These are phyloP conservation scores for Eulemur coronatus DNA, from an alignment of 2,797 vertebrate species.

Conservation along the genomic window DNA sequence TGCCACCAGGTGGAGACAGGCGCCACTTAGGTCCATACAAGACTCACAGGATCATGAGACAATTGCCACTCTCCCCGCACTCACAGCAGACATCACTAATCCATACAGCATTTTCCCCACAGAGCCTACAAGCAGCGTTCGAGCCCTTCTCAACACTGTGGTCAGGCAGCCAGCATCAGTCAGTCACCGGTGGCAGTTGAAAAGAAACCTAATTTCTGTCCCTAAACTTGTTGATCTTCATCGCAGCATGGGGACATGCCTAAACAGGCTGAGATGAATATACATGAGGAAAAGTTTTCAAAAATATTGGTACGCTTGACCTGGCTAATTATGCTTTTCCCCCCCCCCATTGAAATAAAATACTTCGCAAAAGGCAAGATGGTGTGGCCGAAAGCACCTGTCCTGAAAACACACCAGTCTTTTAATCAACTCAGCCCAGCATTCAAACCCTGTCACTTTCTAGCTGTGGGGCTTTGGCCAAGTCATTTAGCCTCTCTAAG, in stretches of 20 bases:
- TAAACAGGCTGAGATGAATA: not conserved
- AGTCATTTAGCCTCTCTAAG: not conserved
- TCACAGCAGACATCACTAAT: not conserved
- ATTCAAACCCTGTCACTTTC: not conserved
- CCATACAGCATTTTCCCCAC: not conserved
- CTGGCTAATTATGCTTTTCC: no score
- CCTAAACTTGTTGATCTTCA: not conserved
- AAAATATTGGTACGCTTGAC: not conserved
- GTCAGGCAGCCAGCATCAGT: not conserved
- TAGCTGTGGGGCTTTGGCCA: not conserved
- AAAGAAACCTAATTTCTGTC: not conserved
- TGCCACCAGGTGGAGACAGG: not conserved
- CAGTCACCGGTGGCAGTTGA: not conserved
- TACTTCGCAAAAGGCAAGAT: no score
- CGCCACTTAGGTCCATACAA: accelerated
- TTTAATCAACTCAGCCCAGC: not conserved
- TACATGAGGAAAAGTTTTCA: not conserved
- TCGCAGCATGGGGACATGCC: no score
- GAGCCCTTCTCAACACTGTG: not conserved
- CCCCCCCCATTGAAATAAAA: not conserved
- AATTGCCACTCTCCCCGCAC: not conserved
- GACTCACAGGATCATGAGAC: no score
- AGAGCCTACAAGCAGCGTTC: not conserved
- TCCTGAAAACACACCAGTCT: not conserved
- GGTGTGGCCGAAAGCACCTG: not conserved